A percentile compares a stretch with the other conserved stretches of the same genome.
These are phyloP conservation scores for Scomber scombrus DNA, from an alignment of 2,113 vertebrate genomes.

Conservation along the genomic window DNA sequence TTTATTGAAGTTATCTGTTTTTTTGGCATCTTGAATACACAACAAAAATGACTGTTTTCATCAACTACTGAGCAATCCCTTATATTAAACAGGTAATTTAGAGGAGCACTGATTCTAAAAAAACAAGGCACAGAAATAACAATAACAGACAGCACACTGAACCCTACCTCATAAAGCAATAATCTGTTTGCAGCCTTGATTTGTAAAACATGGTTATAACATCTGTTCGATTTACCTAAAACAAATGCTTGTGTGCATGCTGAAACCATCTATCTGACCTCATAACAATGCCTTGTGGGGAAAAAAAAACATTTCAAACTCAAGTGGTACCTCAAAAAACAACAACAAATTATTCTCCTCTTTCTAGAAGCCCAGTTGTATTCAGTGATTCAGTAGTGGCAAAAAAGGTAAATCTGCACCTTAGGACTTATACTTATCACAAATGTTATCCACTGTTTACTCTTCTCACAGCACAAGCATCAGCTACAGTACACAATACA, in stretches of 20 bases:
- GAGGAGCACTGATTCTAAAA: constrained; percentile 28
- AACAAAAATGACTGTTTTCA: constrained; percentile 11
- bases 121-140: constrained; percentile 11
- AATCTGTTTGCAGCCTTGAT: not conserved
- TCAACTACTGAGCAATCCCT: constrained; percentile 15
- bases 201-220: not conserved
- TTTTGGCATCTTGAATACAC: constrained; percentile 11
- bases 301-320: not conserved
- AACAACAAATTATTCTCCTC: constrained; percentile 3
- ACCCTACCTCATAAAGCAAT: not conserved
- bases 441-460: constrained; percentile 10
- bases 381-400: not conserved
- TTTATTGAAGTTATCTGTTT: not conserved
- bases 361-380: not conserved
- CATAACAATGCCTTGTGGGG: not conserved
- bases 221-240: constrained; percentile 15
- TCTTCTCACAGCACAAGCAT: not conserved
- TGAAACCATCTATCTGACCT: constrained; percentile 24
- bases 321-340: too few relatives aligned
- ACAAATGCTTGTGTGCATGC: not conserved
- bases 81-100: not conserved
- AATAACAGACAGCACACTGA: not conserved
- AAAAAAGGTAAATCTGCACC: not conserved
- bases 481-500: constrained; percentile 18
- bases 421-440: constrained; percentile 3